Evolutionary conservation across 2,113 vertebrate species (phyloP), one percentile per base, ranked within the genome.

Genomic region (Ptyas mucosa): DNA sequence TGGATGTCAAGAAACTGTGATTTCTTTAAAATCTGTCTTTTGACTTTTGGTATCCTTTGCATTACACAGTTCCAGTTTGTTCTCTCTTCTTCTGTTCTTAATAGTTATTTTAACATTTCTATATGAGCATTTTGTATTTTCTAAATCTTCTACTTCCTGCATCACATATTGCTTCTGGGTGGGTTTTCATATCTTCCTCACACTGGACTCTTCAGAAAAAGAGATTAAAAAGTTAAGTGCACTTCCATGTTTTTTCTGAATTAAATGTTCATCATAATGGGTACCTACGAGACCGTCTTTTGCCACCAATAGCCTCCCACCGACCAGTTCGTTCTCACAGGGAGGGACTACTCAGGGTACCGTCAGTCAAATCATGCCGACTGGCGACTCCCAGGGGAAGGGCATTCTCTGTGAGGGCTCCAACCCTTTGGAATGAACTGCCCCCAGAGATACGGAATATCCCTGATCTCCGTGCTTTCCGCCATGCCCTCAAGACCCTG

Each of bases 191-290:
- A 21, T 5, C 26, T 58, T 34, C 10, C 29, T 61, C 69, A 89
- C 89, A 86, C 85, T 52, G 43, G 69, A 12, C 51, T 14, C 88
- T 46, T 85, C 24, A 92, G 88, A 58, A 75, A 58, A 81, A 18
- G 26, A 85, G 43, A 89, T 46, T 57, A 86, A 90, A 86, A 93
- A 90, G 29, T 86, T 89, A 46, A 85, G 26, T 93, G 69, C 24
- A 86, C 88, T 93, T 93, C 53, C 53, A 58, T 85, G 69, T 85
- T 89, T 46, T 39, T 85, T n/a, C 53, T 93, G 54, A 39, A 93
- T 93, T 34, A 58, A 86, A 85, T 34, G 7, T 55, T 61, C 39
- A 14, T 43, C 21, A 46, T 46, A 46, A 46, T 46, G n/a, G n/a
- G n/a, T n/a, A n/a, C n/a, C n/a, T n/a, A n/a, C n/a, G n/a, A n/a